Percentiles rank a stretch among this genome's conserved stretches.
Evolutionary conservation across 2,113 vertebrate genomes (phyloP).

Genomic region (Scalopus aquaticus): DNA sequence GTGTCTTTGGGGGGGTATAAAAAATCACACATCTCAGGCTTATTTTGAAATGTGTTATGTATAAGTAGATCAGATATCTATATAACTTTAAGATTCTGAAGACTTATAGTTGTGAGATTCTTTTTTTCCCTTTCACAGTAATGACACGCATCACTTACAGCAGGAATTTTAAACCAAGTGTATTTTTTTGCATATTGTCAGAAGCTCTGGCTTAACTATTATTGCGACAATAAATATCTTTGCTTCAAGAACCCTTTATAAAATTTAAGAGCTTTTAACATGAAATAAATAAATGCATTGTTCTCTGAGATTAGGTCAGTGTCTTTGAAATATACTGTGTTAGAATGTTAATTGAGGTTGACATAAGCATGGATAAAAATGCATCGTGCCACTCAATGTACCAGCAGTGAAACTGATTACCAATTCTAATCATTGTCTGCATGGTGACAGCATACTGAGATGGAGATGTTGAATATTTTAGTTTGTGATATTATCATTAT

Average conservation of each 20-base stretch:
- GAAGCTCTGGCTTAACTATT: constrained; percentile 58
- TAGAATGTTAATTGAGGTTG: constrained; percentile 91
- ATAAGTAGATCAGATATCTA: not conserved
- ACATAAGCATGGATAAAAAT: constrained; percentile 89
- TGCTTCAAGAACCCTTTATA: constrained; percentile 69
- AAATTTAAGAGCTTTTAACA: constrained; percentile 77
- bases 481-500: constrained; percentile 89
- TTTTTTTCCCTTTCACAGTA: constrained; percentile 1
- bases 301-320: constrained; percentile 83
- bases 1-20: not conserved
- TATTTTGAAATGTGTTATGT: constrained; percentile 39
- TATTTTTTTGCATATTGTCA: constrained; percentile 37
- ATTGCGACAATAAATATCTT: constrained; percentile 74
- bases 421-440: constrained; percentile 89
- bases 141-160: not conserved
- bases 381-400: constrained; percentile 86
- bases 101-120: not conserved
- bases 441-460: constrained; percentile 87
- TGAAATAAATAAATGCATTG: constrained; percentile 82
- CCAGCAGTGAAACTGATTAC: constrained; percentile 89
- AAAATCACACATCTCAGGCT: not conserved
- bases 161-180: constrained; percentile 51
- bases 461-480: constrained; percentile 91
- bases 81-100: constrained; percentile 60
- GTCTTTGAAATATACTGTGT: constrained; percentile 84